Conservation (phyloP, 2,113 vertebrate genomes). For the Seriola quinqueradiata region DNA sequence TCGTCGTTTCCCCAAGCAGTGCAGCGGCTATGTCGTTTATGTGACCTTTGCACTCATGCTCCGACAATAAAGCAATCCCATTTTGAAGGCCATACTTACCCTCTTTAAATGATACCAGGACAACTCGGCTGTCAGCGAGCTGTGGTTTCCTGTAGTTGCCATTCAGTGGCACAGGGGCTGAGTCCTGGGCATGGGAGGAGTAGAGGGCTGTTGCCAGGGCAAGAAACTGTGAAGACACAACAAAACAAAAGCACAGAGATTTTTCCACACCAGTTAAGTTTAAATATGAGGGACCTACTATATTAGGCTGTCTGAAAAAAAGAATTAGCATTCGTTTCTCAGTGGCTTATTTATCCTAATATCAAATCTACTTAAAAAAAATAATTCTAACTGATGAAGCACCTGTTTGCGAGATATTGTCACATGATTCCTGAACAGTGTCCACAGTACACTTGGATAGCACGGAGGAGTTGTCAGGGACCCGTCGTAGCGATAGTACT, state of each 20-base stretch:
- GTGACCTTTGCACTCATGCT: conserved; percentile 33
- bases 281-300: neutral
- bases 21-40: neutral
- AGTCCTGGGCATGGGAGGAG: conserved; percentile 85
- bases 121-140: conserved; percentile 85
- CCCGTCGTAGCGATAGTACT: conserved; percentile 94
- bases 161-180: conserved; percentile 83
- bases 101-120: conserved; percentile 90
- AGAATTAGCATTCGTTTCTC: neutral
- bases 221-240: conserved; percentile 83
- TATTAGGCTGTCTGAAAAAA: neutral
- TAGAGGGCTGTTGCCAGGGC: conserved; percentile 88
- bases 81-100: conserved; percentile 83
- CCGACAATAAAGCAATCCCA: conserved; percentile 34
- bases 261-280: conserved; percentile 9
- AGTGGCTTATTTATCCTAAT: neutral
- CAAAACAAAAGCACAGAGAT: conserved; percentile 21
- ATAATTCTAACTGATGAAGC: neutral
- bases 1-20: conserved; percentile 23
- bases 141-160: conserved; percentile 90
- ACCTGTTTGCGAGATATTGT: conserved; percentile 92
- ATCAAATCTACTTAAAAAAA: neutral
- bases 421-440: conserved; percentile 89
- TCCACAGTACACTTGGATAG: conserved; percentile 95
- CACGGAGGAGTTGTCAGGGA: conserved; percentile 98